Conservation (phyloP, 2,113 vertebrate genomes). For the Pygoscelis antarcticus region DNA sequence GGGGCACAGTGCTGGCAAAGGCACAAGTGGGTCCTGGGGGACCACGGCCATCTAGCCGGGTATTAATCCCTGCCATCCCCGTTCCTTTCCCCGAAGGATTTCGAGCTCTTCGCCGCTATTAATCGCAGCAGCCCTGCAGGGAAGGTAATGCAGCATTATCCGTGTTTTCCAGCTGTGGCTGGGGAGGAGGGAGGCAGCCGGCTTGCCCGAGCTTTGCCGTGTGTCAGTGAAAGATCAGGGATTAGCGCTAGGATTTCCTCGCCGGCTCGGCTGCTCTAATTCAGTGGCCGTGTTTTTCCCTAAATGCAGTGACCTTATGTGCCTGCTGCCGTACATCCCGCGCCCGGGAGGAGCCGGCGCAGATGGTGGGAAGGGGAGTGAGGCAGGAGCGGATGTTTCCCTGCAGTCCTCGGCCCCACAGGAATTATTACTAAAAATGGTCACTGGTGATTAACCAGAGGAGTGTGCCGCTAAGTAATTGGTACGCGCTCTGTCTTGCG, state of each 20-base stretch:
- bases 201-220: too few species aligned
- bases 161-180: too few species aligned
- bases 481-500: neutral
- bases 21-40: too few species aligned
- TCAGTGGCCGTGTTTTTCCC: neutral
- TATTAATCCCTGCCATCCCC: too few species aligned
- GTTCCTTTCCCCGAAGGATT: too few species aligned
- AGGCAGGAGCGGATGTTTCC: conserved; percentile 27
- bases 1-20: too few species aligned
- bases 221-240: conserved; percentile 31
- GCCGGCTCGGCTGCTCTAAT: conserved; percentile 34
- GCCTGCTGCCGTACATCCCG: neutral
- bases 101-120: too few species aligned
- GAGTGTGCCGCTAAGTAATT: neutral
- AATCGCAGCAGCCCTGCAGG: too few species aligned
- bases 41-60: too few species aligned
- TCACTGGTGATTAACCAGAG: conserved; percentile 11
- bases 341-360: neutral
- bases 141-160: too few species aligned
- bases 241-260: conserved; percentile 38
- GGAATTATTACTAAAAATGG: conserved; percentile 51
- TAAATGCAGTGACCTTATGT: neutral
- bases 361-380: neutral
- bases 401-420: neutral
- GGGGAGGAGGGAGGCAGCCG: too few species aligned